phyloP scores from a whole-genome alignment of 1,140 invertebrate species.

The Bombyx mandarina region DNA sequence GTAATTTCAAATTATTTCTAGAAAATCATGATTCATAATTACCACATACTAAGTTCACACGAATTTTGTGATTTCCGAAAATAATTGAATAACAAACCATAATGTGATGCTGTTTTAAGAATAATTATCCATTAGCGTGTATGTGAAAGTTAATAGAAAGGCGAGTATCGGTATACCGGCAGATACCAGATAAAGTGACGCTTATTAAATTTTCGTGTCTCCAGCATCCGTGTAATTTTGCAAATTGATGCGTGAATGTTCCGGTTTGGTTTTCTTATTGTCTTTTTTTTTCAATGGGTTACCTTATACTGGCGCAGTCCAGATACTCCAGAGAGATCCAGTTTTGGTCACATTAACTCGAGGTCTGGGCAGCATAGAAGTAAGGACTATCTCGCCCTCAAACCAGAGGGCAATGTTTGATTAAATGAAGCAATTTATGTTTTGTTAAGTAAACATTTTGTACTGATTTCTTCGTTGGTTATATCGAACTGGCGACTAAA shows the following conservation, averaged over 20 bases:
- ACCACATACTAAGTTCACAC: too few species aligned
- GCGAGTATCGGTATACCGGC: background rate
- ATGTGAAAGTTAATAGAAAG: constrained; percentile 7
- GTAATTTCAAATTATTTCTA: too few species aligned
- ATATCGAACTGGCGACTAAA: too few species aligned
- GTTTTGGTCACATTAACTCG: background rate
- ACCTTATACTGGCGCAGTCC: too few species aligned
- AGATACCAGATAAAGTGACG: background rate
- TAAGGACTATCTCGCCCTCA: too few species aligned
- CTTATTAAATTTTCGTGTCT: constrained; percentile 2
- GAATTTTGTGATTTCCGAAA: too few species aligned
- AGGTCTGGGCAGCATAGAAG: too few species aligned
- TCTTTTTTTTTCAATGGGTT: constrained; percentile 1
- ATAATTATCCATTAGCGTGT: constrained; percentile 2
- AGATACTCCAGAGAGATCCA: background rate
- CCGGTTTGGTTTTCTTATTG: constrained; percentile 1
- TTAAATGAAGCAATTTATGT: too few species aligned
- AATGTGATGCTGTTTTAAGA: background rate
- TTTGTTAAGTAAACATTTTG: too few species aligned
- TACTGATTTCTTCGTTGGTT: too few species aligned
- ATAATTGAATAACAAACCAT: background rate
- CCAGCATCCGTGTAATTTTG: constrained; percentile 4
- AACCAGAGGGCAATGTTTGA: too few species aligned
- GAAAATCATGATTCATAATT: too few species aligned
- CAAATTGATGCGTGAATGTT: constrained; percentile 5